phyloP scores from a whole-genome alignment of 1,140 invertebrate species.

The Tribolium castaneum region DNA sequence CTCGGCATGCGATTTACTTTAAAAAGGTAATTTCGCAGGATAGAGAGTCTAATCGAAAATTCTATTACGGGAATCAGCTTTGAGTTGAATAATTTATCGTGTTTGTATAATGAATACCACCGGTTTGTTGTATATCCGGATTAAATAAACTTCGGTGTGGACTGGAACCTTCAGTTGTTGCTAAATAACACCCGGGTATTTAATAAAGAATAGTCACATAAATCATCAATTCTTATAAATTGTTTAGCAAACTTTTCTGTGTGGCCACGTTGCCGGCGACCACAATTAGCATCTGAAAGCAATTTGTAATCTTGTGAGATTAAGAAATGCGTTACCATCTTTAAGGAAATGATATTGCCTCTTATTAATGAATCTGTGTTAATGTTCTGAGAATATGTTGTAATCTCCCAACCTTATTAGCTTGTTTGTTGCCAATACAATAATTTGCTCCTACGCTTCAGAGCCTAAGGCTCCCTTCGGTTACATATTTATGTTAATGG shows the following conservation, averaged over 20 bases:
- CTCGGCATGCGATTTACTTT: constrained; percentile 35
- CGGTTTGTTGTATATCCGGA: constrained; percentile 47
- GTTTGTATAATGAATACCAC: constrained; percentile 45
- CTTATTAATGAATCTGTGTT: not conserved
- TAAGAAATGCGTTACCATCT: not conserved
- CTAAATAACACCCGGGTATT: constrained; percentile 23
- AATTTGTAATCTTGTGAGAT: not conserved
- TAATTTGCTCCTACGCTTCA: constrained; percentile 21
- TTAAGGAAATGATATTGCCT: not conserved
- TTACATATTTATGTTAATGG: constrained; percentile 13
- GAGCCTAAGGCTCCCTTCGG: not conserved
- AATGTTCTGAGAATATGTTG: not conserved
- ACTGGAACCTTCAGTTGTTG: constrained; percentile 37
- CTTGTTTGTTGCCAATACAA: constrained; percentile 21
- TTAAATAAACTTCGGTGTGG: constrained; percentile 45
- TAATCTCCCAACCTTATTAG: constrained; percentile 5
- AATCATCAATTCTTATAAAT: no score
- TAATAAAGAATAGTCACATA: not conserved
- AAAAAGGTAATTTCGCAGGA: constrained; percentile 45
- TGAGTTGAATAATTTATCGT: constrained; percentile 44
- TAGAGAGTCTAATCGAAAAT: constrained; percentile 48
- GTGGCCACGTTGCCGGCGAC: not conserved
- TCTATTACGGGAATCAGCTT: constrained; percentile 50
- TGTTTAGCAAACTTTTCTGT: not conserved
- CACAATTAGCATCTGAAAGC: not conserved